A percentile compares a stretch with the other conserved stretches of the same genome.
Evolutionary conservation across 2,797 vertebrate genomes (phyloP).

Genomic region (Hozukius guyotensis): DNA sequence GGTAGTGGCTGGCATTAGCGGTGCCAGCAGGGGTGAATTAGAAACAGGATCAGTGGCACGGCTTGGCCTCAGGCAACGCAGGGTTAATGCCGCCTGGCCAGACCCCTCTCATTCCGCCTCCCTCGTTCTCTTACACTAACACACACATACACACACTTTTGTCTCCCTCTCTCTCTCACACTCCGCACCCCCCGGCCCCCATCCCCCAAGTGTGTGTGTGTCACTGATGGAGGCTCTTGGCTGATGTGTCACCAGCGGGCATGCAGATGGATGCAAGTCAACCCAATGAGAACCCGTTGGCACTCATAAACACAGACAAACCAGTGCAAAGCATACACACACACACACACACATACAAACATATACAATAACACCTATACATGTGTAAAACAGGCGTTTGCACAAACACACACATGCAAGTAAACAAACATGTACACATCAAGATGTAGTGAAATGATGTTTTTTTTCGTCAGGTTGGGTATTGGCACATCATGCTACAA

Average conservation of each 20-base stretch:
- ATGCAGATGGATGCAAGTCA: constrained; percentile 81
- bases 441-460: not conserved
- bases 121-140: constrained; percentile 26
- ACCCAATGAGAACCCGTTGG: constrained; percentile 59
- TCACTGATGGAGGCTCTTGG: constrained; percentile 78
- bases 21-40: constrained; percentile 82
- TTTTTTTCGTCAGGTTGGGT: not conserved
- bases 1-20: constrained; percentile 75
- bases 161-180: constrained; percentile 10
- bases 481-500: not conserved
- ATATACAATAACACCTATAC: not conserved
- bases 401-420: not conserved
- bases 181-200: constrained; percentile 5
- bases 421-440: constrained; percentile 1
- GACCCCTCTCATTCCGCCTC: constrained; percentile 35
- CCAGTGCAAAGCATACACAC: not conserved
- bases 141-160: constrained; percentile 2
- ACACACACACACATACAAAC: constrained; percentile 15
- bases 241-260: constrained; percentile 81
- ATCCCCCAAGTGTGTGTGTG: constrained; percentile 72
- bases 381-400: constrained; percentile 11
- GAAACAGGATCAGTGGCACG: constrained; percentile 79
- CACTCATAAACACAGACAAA: constrained; percentile 44
- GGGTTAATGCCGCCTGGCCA: constrained; percentile 82
- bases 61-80: constrained; percentile 69